These are phyloP conservation scores for Leuctra nigra DNA, from an alignment of 2,888 invertebrate genomes.

Conservation along the genomic window DNA sequence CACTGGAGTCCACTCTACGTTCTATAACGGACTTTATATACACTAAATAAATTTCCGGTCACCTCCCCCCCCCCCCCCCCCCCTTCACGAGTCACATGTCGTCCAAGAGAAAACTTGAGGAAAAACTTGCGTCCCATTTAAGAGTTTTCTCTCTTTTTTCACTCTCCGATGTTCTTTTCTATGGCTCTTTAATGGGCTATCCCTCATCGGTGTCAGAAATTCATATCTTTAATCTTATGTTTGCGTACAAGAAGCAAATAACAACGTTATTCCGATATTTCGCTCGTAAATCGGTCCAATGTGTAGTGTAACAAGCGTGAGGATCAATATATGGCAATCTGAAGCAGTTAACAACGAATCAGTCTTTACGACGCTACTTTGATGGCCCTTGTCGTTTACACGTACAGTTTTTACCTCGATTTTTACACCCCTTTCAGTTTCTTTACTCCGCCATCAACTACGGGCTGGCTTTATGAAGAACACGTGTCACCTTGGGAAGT, in stretches of 20 bases:
- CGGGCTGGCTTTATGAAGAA: neutral
- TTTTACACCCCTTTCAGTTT: conserved; percentile 15
- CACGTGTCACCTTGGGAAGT: too few relatives aligned
- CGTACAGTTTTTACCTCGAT: conserved; percentile 14
- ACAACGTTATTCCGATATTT: too few relatives aligned
- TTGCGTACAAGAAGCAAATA: neutral
- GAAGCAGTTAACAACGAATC: conserved; percentile 3
- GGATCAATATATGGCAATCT: too few relatives aligned
- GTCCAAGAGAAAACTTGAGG: neutral
- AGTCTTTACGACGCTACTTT: conserved; percentile 10
- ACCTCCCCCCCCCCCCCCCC: neutral
- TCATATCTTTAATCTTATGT: conserved; percentile 2
- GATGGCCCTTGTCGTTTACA: conserved; percentile 3
- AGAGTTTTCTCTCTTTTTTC: neutral
- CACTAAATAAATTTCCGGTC: conserved; percentile 24
- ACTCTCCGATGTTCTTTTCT: neutral
- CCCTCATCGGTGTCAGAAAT: conserved; percentile 4
- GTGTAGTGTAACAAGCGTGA: too few relatives aligned
- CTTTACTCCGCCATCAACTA: neutral
- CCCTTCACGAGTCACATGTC: conserved; percentile 11
- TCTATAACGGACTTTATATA: conserved; percentile 15
- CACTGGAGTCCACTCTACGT: conserved; percentile 21
- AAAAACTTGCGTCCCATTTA: conserved; percentile 5
- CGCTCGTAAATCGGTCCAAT: too few relatives aligned
- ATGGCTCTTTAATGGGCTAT: conserved; percentile 13